Evolutionary conservation across 2,797 vertebrate species (phyloP).

Genomic region (Hippopotamyrus pictus): DNA sequence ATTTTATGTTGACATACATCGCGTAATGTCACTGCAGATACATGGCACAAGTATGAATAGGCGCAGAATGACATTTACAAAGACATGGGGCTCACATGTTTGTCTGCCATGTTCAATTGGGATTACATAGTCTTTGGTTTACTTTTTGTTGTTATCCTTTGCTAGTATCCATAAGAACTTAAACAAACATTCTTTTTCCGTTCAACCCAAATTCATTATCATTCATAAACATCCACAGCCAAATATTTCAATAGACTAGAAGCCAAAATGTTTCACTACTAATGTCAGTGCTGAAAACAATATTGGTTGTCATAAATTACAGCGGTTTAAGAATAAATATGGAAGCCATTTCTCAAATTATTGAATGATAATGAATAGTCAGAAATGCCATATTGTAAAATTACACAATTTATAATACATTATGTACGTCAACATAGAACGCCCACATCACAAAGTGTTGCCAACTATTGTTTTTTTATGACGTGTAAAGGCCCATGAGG

Average conservation of each 20-base stretch:
- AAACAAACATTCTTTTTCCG: not conserved
- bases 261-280: not conserved
- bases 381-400: not conserved
- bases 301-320: not conserved
- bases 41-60: not conserved
- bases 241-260: not conserved
- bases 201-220: conserved; percentile 9
- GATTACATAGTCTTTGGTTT: not conserved
- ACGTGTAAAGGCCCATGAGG: not conserved
- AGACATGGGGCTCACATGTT: not conserved
- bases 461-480: not conserved
- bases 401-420: not conserved
- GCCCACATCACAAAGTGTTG: conserved; percentile 8
- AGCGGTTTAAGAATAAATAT: not conserved
- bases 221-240: conserved; percentile 4
- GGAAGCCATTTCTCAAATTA: not conserved
- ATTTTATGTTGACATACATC: conserved; percentile 15
- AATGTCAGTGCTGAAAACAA: not conserved
- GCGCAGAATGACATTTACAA: not conserved
- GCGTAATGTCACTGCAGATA: not conserved
- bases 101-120: not conserved
- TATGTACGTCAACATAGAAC: conserved; percentile 16
- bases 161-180: not conserved
- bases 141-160: not conserved
- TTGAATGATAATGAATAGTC: conserved; percentile 15